These are phyloP conservation scores for Rhinolophus ferrumequinum DNA, from an alignment of 2,113 vertebrate species.

Conservation along the genomic window DNA sequence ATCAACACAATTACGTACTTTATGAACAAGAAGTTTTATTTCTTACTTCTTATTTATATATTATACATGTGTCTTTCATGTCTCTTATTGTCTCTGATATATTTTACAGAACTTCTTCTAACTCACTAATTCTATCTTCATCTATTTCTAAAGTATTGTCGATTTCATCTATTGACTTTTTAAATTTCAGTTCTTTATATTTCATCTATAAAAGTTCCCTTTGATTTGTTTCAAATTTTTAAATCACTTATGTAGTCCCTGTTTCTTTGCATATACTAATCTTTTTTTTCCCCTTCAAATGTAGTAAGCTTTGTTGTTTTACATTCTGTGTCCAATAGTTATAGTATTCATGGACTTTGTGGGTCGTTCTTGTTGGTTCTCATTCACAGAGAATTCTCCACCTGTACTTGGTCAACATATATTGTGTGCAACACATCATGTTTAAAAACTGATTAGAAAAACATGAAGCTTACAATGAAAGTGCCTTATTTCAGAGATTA, in stretches of 20 bases:
- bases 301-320: background rate
- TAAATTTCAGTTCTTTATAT: background rate
- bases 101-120: background rate
- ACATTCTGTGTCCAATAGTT: background rate
- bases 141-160: background rate
- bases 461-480: rapidly evolving
- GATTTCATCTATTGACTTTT: background rate
- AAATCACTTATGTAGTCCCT: background rate
- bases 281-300: background rate
- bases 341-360: background rate
- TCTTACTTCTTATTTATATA: background rate
- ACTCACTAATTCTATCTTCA: background rate
- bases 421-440: rapidly evolving
- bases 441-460: background rate
- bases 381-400: background rate
- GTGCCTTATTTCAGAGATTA: background rate
- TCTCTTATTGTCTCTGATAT: background rate
- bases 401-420: background rate
- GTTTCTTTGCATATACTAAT: background rate
- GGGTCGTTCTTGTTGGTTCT: background rate
- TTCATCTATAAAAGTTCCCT: background rate
- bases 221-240: background rate
- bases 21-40: background rate
- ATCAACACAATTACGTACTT: background rate
- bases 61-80: background rate